phyloP scores from a whole-genome alignment of 2,113 vertebrate species.

The Mixornis gularis region DNA sequence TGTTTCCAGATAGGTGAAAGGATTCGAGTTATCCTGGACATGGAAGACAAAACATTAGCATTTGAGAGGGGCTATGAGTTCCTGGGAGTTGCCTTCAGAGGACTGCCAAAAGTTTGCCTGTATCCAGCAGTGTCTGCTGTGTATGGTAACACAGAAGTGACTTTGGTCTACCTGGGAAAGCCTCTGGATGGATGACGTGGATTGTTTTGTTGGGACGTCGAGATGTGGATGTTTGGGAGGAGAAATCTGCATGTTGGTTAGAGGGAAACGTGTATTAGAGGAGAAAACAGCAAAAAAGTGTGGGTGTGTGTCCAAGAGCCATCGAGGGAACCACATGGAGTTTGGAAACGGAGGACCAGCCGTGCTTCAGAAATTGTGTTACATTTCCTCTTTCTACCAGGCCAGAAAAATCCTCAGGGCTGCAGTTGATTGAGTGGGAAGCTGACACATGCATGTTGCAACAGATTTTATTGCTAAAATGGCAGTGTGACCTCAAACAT shows the following conservation, averaged over 20 bases:
- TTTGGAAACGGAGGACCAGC: constrained; percentile 61
- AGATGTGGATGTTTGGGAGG: constrained; percentile 52
- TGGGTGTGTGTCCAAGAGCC: constrained; percentile 62
- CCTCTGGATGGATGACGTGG: constrained; percentile 89
- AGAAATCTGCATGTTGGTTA: constrained; percentile 69
- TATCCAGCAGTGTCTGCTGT: constrained; percentile 98
- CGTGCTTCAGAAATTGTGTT: constrained; percentile 54
- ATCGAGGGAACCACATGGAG: constrained; percentile 26
- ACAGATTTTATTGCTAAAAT: constrained; percentile 60
- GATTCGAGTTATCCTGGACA: constrained; percentile 97
- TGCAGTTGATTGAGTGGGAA: constrained; percentile 72
- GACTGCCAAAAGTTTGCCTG: constrained; percentile 92
- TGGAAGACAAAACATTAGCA: constrained; percentile 98
- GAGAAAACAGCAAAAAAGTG: neutral
- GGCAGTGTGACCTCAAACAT: constrained; percentile 59
- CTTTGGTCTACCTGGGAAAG: constrained; percentile 97
- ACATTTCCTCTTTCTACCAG: constrained; percentile 67
- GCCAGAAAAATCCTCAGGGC: constrained; percentile 77
- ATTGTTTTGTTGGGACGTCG: constrained; percentile 9
- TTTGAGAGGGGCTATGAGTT: constrained; percentile 98
- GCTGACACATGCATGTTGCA: constrained; percentile 70
- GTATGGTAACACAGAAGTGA: constrained; percentile 98
- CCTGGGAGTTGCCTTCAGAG: constrained; percentile 94
- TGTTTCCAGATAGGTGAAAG: constrained; percentile 92
- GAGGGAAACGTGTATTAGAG: constrained; percentile 64